Evolutionary conservation across 2,113 vertebrate genomes (phyloP), one percentile per base, ranked within the genome.

Genomic region (Lethenteron camtschaticum): DNA sequence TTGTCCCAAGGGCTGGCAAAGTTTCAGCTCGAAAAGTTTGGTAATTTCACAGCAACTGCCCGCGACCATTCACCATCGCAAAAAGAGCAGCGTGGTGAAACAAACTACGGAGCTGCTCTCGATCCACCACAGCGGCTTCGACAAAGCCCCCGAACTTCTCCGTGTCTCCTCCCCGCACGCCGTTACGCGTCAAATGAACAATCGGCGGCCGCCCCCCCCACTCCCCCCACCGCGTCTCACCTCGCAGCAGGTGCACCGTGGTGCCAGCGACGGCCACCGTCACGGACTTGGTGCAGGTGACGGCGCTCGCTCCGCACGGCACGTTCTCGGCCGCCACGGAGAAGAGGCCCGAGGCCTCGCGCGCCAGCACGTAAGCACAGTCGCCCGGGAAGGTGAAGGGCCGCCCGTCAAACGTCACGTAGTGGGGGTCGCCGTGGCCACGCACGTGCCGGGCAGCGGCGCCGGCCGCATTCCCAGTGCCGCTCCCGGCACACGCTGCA

Each of bases 251-350:
- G 76, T 85, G 87, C 70, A 95, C 81, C 6, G 84, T 71, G 0
- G 84, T 87, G 77, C 77, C 81, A 55, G 84, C 88, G 55, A 89
- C 72, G 14, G 75, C 82, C 73, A 91, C 76, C 1, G 83, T 77
- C 73, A 95, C 82, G 0, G 86, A 86, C 73, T 91, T 95, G 72
- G 89, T 91, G 77, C 89, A 92, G 77, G 87, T 88, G 75, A 88
- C 82, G 1, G 87, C 84, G 0, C 79, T 80, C 72, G 84, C 81
- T 7, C 89, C 87, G 0, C 91, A 95, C 1, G 89, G 88, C 56
- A 95, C 82, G 1, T 89, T 92, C 79, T 92, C 84, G 0, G 84
- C 83, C 0, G 80, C 86, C 71, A 92, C 74, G 0, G 79, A 77
- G 77, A 95, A 94, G 69, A 78, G 77, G 1, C 88, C 85, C 0